phyloP scores from a whole-genome alignment of 2,113 vertebrate species.

The Tragulus kanchil region DNA sequence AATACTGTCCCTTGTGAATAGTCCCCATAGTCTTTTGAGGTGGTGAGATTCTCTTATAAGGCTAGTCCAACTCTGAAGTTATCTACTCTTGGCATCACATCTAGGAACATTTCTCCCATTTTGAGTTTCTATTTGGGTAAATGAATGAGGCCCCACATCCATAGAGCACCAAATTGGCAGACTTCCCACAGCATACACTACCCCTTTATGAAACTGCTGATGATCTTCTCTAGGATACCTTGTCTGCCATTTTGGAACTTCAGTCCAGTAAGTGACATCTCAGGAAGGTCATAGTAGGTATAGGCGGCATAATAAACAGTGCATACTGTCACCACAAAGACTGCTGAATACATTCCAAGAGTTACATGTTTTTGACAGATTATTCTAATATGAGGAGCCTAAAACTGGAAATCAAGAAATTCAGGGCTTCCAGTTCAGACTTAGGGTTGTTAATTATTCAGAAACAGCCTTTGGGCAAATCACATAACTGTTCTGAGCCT shows the following conservation, averaged over 20 bases:
- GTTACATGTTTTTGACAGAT: slow-evolving; percentile 4
- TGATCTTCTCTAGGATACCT: not conserved
- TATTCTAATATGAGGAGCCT: not conserved
- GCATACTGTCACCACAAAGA: slow-evolving; percentile 23
- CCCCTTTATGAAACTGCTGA: not conserved
- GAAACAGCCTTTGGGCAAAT: not conserved
- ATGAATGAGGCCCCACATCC: not conserved
- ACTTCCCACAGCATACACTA: not conserved
- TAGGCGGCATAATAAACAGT: not conserved
- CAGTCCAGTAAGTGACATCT: not conserved
- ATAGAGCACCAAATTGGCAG: not conserved
- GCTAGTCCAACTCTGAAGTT: not conserved
- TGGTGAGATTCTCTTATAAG: not conserved
- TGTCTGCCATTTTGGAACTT: not conserved
- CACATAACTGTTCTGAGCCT: not conserved
- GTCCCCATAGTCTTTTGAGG: not conserved
- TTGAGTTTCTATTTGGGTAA: slow-evolving; percentile 33
- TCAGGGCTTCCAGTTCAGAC: not conserved
- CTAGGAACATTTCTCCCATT: too few species aligned
- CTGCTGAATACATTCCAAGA: not conserved
- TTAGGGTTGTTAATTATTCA: not conserved
- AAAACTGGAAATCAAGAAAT: slow-evolving; percentile 30
- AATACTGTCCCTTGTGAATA: not conserved
- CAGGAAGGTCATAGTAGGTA: not conserved
- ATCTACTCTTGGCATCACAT: not conserved